phyloP scores from a whole-genome alignment of 2,888 invertebrate genomes.

The Drosophila subsilvestris region DNA sequence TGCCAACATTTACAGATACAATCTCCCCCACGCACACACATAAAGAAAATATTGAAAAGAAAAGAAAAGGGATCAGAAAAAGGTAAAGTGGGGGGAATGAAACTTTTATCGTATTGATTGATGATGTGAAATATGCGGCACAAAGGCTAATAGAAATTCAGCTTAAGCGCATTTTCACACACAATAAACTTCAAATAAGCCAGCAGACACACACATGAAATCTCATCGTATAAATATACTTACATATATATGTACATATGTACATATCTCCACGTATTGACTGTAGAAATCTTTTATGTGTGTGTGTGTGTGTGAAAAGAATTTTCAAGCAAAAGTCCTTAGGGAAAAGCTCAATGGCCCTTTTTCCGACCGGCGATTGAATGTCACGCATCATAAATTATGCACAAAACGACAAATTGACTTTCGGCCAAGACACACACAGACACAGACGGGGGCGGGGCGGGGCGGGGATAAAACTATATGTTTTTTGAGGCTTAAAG shows the following conservation, averaged over 20 bases:
- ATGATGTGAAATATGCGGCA: constrained; percentile 79
- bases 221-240: constrained; percentile 5
- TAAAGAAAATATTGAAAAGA: constrained; percentile 25
- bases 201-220: constrained; percentile 1
- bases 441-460: background rate
- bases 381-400: constrained; percentile 81
- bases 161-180: constrained; percentile 81
- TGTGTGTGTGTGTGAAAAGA: constrained; percentile 7
- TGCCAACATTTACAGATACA: constrained; percentile 14
- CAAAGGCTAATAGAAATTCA: constrained; percentile 81
- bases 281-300: constrained; percentile 23
- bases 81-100: background rate
- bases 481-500: constrained; percentile 1
- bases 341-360: constrained; percentile 50
- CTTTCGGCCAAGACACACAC: constrained; percentile 51
- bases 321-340: constrained; percentile 33
- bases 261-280: constrained; percentile 55
- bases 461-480: background rate
- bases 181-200: constrained; percentile 81
- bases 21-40: constrained; percentile 10
- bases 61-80: background rate
- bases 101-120: constrained; percentile 80
- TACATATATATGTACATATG: no score
- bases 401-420: constrained; percentile 74
- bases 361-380: constrained; percentile 68